A percentile compares a stretch with the other conserved stretches of the same genome.
Conservation (phyloP, 2,113 vertebrate species). For the Rhabdornis inornatus region DNA sequence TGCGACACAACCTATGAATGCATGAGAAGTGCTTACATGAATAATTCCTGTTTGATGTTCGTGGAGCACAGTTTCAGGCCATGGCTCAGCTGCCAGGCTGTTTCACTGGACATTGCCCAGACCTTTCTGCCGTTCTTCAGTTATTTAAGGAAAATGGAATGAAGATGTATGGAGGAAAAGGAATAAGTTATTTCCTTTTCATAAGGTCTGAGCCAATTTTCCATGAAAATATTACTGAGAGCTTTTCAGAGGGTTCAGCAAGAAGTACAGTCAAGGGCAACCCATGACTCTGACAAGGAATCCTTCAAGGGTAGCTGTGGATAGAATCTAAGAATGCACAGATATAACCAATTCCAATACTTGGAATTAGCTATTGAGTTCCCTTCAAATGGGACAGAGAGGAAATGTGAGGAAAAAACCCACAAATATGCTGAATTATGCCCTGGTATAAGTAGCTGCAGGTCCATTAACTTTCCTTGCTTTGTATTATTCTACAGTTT, state of each 20-base stretch:
- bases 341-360: neutral
- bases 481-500: neutral
- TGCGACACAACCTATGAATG: neutral
- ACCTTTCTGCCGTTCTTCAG: neutral
- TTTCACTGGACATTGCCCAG: neutral
- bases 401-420: neutral
- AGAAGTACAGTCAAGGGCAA: neutral
- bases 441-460: neutral
- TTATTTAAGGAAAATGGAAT: neutral
- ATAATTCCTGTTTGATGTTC: neutral
- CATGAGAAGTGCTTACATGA: neutral
- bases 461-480: neutral
- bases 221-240: neutral
- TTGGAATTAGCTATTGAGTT: neutral
- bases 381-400: neutral
- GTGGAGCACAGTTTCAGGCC: neutral
- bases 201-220: neutral
- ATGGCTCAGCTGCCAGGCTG: neutral
- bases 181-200: neutral
- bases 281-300: neutral
- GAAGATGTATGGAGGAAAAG: neutral
- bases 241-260: neutral
- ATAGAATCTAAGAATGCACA: neutral
- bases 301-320: neutral
- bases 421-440: neutral